These are phyloP conservation scores for Sclerodermus sp. DNA, from an alignment of 2,888 invertebrate species.

Conservation along the genomic window DNA sequence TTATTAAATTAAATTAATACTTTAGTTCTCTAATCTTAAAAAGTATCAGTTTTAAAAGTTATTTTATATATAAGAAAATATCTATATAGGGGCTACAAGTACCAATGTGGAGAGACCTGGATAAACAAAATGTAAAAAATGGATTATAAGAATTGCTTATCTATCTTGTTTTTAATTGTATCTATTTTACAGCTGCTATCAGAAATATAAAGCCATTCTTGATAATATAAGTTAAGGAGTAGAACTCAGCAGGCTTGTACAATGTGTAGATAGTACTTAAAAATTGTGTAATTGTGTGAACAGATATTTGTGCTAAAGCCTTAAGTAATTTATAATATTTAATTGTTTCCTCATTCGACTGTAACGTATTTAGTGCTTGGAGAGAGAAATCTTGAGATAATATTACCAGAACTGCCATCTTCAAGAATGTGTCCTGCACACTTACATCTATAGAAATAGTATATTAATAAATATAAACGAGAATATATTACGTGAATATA, in stretches of 20 bases:
- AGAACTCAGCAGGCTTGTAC: constrained; percentile 8
- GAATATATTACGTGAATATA: too few species aligned
- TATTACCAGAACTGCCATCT: too few species aligned
- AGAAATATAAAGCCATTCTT: constrained; percentile 21
- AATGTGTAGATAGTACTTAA: constrained; percentile 10
- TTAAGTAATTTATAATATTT: too few species aligned
- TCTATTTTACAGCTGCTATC: constrained; percentile 25
- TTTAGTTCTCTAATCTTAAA: too few species aligned
- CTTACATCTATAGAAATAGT: not conserved
- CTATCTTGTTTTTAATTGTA: constrained; percentile 16
- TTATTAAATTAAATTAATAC: too few species aligned
- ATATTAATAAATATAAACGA: not conserved
- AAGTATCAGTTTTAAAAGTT: not conserved
- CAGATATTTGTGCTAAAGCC: too few species aligned
- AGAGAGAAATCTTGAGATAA: too few species aligned
- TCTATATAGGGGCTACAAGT: not conserved
- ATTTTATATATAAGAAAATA: not conserved
- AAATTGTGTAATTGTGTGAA: not conserved
- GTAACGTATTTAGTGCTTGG: too few species aligned
- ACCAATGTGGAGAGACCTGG: not conserved
- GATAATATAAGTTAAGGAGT: constrained; percentile 20
- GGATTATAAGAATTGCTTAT: constrained; percentile 12
- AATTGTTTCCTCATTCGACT: too few species aligned
- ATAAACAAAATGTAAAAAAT: not conserved
- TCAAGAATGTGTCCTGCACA: not conserved